Percentiles rank a stretch among this genome's conserved stretches.
phyloP scores from a whole-genome alignment of 2,797 vertebrate species.

The Spea hammondii region DNA sequence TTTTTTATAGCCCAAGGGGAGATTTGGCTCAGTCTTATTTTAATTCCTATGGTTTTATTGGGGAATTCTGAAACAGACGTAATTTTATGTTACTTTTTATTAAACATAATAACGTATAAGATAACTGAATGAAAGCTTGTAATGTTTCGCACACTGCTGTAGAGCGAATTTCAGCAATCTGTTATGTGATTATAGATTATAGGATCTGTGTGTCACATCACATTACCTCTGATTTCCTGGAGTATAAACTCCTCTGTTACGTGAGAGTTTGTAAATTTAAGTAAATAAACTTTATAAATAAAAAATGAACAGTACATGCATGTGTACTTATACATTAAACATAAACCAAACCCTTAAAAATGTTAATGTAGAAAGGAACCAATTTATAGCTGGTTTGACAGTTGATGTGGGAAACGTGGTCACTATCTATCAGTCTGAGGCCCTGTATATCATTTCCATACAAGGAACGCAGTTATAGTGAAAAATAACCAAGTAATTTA shows the following conservation, averaged over 20 bases:
- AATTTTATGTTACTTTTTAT: not conserved
- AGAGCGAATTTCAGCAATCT: not conserved
- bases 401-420: not conserved
- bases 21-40: no score
- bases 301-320: not conserved
- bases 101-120: not conserved
- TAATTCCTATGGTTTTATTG: not conserved
- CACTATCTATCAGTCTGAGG: not conserved
- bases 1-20: not conserved
- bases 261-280: not conserved
- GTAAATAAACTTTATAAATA: not conserved
- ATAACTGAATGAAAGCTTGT: not conserved
- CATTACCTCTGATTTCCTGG: not conserved
- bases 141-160: not conserved
- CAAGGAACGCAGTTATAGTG: not conserved
- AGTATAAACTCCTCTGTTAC: not conserved
- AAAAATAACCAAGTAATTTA: conserved; percentile 1
- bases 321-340: conserved; percentile 8
- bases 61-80: not conserved
- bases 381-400: not conserved
- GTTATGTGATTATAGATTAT: conserved; percentile 7
- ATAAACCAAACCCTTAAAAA: not conserved
- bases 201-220: conserved; percentile 4
- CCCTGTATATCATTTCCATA: not conserved
- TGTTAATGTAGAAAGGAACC: not conserved